Evolutionary conservation across 2,113 vertebrate genomes (phyloP), one percentile per base, ranked within the genome.

Genomic region (Amphiprion ocellaris): DNA sequence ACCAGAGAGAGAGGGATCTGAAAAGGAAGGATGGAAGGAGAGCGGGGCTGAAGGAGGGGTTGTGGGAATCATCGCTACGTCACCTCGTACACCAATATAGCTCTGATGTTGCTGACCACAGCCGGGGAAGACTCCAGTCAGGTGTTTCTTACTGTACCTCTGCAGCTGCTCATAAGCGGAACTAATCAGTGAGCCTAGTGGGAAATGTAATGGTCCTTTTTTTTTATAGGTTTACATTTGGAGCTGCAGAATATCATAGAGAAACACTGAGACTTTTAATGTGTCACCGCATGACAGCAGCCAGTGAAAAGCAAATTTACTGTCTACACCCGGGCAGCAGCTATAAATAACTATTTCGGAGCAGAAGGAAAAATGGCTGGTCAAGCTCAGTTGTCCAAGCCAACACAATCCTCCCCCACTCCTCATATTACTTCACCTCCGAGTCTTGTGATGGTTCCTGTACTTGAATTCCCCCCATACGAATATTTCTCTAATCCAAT

Each of bases 31-130:
- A 66, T 52, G 54, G 67, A 60, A 67, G 64, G 61, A 49, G 56
- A 52, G 68, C 67, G n/a, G 28, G 69, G 49, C 3, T 12, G 53
- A 78, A 63, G 80, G 88, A 77, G 73, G 82, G 65, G 77, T 59
- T 81, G 71, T 83, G 70, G 74, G 56, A 84, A 71, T 76, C 62
- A 73, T 62, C 2, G 15, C 78, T 69, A 79, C 82, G 81, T 92
- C 89, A 91, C 76, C 58, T 49, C 55, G 81, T 69, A 5, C 69
- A 89, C 92, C 10, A 73, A 90, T 89, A 88, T 93, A 92, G 92
- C 92, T 89, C 85, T 16, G 72, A 90, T 92, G 90, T 93, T 94
- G 90, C 90, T 91, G 89, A 89, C 85, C 79, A 10, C 71, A 21
- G 26, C 41, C 7, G 10, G 69, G 70, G 84, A 83, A 90, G 81